phyloP scores from a whole-genome alignment of 2,797 vertebrate genomes.

The Euthynnus affinis region DNA sequence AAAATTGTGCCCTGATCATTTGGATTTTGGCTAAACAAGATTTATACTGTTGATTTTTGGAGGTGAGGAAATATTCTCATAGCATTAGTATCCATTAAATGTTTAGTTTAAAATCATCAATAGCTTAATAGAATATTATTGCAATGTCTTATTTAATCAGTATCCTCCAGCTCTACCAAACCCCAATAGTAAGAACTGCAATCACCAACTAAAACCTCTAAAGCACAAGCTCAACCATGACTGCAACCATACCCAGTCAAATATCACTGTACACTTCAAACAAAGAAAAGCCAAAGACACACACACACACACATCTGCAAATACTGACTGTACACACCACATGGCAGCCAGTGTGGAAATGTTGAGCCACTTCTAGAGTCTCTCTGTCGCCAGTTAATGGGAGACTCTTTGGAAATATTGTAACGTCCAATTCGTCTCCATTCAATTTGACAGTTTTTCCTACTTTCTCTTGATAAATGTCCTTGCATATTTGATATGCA shows the following conservation, averaged over 20 bases:
- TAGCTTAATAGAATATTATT: not conserved
- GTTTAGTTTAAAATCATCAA: not conserved
- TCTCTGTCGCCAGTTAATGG: not conserved
- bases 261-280: slow-evolving; percentile 46
- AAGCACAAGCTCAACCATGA: slow-evolving; percentile 33
- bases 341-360: slow-evolving; percentile 17
- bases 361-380: not conserved
- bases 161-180: slow-evolving; percentile 45
- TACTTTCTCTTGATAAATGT: not conserved
- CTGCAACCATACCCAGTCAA: slow-evolving; percentile 1
- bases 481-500: not conserved
- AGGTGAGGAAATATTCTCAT: not conserved
- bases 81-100: not conserved
- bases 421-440: not conserved
- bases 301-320: not conserved
- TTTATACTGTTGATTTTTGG: not conserved
- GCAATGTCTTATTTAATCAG: not conserved
- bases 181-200: not conserved
- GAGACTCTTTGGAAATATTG: not conserved
- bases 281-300: slow-evolving; percentile 3
- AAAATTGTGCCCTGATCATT: not conserved
- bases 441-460: not conserved
- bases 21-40: not conserved
- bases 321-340: slow-evolving; percentile 42
- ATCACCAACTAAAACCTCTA: slow-evolving; percentile 7